Percentiles rank a stretch among this genome's conserved stretches.
Evolutionary conservation across 1,140 invertebrate genomes (phyloP).

Genomic region (Stegodyphus mimosarum): DNA sequence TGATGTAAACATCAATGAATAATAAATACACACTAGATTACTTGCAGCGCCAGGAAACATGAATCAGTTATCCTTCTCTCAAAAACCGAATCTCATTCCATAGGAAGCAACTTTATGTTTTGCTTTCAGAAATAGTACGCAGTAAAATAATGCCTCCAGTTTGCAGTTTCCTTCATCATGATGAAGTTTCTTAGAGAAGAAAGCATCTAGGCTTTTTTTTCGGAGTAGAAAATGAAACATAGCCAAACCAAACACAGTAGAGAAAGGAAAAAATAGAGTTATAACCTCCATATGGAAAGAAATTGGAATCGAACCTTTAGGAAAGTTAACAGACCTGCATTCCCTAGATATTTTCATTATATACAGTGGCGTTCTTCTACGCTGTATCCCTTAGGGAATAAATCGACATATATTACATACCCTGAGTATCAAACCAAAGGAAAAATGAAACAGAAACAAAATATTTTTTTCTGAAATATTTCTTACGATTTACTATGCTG

Average conservation of each 20-base stretch:
- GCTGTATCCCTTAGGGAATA: no score
- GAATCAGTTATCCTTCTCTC: conserved; percentile 8
- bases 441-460: no score
- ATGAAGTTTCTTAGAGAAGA: conserved; percentile 1
- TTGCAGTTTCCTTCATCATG: conserved; percentile 10
- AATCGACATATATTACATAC: no score
- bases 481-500: no score
- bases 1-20: conserved; percentile 18
- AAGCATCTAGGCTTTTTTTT: neutral
- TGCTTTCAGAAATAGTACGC: neutral
- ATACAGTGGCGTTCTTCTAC: no score
- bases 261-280: neutral
- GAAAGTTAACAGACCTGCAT: conserved; percentile 14
- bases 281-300: conserved; percentile 23
- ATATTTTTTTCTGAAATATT: no score
- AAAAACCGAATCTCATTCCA: neutral
- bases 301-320: conserved; percentile 21
- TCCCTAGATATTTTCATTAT: neutral
- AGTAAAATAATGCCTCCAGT: conserved; percentile 14
- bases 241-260: conserved; percentile 8
- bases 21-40: conserved; percentile 26
- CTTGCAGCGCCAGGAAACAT: conserved; percentile 10
- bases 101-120: neutral
- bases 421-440: no score
- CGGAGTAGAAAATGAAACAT: conserved; percentile 20